Conservation (phyloP, 1,140 invertebrate species). For the Conus betulinus region DNA sequence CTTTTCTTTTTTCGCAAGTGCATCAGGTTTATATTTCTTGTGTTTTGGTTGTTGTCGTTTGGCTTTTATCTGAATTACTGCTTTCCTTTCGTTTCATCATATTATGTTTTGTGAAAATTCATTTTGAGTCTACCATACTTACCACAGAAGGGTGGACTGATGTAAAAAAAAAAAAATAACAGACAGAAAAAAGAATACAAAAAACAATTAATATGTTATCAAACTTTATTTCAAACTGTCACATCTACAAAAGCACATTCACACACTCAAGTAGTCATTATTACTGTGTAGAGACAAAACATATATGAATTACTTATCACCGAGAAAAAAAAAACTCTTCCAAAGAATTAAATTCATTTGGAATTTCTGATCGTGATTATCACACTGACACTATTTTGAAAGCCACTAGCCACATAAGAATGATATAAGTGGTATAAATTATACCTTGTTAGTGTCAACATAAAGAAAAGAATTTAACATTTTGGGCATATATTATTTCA, state of each 20-base stretch:
- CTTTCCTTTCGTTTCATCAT: not conserved
- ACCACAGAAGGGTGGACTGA: conserved; percentile 24
- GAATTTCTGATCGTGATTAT: too few relatives aligned
- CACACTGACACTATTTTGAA: too few relatives aligned
- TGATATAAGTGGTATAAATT: too few relatives aligned
- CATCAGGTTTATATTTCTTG: not conserved
- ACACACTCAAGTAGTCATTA: too few relatives aligned
- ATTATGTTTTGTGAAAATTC: not conserved
- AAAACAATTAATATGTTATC: conserved; percentile 9
- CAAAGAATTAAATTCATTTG: too few relatives aligned
- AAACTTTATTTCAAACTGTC: conserved; percentile 20
- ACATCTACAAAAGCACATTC: not conserved
- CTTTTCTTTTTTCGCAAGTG: not conserved
- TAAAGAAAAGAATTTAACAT: too few relatives aligned
- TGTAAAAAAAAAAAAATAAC: conserved; percentile 29
- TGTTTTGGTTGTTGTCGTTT: not conserved
- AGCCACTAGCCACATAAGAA: too few relatives aligned
- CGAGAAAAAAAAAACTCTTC: too few relatives aligned
- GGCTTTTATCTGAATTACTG: not conserved
- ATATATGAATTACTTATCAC: too few relatives aligned
- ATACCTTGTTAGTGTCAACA: too few relatives aligned
- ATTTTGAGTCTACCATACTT: conserved; percentile 18
- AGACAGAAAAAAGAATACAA: conserved; percentile 24
- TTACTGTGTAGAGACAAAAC: too few relatives aligned
- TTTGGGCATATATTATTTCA: too few relatives aligned